Base-by-base conservation (phyloP, 2,888 invertebrate genomes). In the Eudasyphora cyanicolor region DNA sequence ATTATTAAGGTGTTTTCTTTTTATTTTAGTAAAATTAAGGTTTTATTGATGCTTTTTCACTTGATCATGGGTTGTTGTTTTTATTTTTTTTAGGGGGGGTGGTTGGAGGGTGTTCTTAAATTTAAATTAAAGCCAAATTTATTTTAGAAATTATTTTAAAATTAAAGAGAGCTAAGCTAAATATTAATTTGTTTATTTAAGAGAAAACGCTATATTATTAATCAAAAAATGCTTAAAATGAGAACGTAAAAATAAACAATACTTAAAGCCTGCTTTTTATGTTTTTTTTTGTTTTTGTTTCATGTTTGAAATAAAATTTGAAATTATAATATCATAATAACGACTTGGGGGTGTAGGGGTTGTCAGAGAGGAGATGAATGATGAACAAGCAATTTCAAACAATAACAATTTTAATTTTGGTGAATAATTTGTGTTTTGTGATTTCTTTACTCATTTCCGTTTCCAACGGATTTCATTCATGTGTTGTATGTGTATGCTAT, bases 121-220 rank as follows among this genome's bases (percentile, higher is more conserved):
- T 32, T 67, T 76, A 79, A 80, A 78, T 80, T 80, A 82, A 82
- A 82, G 84, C 79, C 77, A 82, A 82, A 79, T 42, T 2, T 24
- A 0, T 29, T 67, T 57, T 76, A 67, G 21, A 24, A 77, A 73
- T 54, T 29, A 76, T 67, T 42, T n/a, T 69, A 62, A 80, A 76
- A 29, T 51, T 38, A 42, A 74, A 83, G 83, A 83, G 83, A 74
- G 79, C 83, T 82, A 75, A 62, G 60, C 69, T 83, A 70, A 76
- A 70, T 77, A 77, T 62, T 49, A 71, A 49, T 77, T 67, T 42
- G 62, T 42, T 57, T 35, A 67, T 21, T 69, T 69, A 51, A 45
- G n/a, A 27, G n/a, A 54, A 75, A 54, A 67, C 38, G 38, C 29
- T 38, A 42, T 27, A 67, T 42, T 29, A 51, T 29, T 51, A 62